phyloP scores from a whole-genome alignment of 2,888 invertebrate genomes.

The Sphaerophoria rueppellii region DNA sequence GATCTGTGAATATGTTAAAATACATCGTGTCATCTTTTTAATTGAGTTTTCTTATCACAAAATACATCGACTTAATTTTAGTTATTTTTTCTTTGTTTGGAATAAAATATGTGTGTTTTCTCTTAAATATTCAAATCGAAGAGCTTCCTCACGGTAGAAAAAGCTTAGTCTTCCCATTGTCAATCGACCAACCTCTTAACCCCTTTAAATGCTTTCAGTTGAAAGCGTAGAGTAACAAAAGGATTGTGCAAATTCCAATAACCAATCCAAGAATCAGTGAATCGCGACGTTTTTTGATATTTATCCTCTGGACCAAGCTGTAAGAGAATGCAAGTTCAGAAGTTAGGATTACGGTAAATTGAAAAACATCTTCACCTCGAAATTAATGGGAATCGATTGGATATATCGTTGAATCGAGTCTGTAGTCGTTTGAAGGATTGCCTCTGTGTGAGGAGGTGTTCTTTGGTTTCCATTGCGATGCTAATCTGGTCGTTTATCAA shows the following conservation, averaged over 20 bases:
- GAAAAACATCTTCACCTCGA: slow-evolving; percentile 81
- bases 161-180: slow-evolving; percentile 28
- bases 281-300: slow-evolving; percentile 96
- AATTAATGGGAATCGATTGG: slow-evolving; percentile 91
- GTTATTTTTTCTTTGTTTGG: slow-evolving; percentile 35
- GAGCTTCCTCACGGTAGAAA: slow-evolving; percentile 46
- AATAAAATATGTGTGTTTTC: slow-evolving; percentile 56
- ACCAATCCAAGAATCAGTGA: slow-evolving; percentile 95
- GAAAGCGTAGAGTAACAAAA: slow-evolving; percentile 92
- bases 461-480: slow-evolving; percentile 98
- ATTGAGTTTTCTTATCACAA: slow-evolving; percentile 67
- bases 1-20: slow-evolving; percentile 30
- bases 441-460: slow-evolving; percentile 94
- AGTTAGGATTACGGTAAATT: neutral
- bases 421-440: slow-evolving; percentile 95
- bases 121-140: slow-evolving; percentile 27
- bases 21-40: slow-evolving; percentile 64
- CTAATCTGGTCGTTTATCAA: slow-evolving; percentile 98
- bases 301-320: slow-evolving; percentile 95
- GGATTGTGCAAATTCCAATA: slow-evolving; percentile 93
- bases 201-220: slow-evolving; percentile 82
- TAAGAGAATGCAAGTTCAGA: slow-evolving; percentile 79
- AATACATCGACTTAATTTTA: slow-evolving; percentile 53
- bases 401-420: slow-evolving; percentile 95
- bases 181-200: slow-evolving; percentile 50